phyloP scores from a whole-genome alignment of 2,113 vertebrate genomes.

The Aleadryas rufinucha region DNA sequence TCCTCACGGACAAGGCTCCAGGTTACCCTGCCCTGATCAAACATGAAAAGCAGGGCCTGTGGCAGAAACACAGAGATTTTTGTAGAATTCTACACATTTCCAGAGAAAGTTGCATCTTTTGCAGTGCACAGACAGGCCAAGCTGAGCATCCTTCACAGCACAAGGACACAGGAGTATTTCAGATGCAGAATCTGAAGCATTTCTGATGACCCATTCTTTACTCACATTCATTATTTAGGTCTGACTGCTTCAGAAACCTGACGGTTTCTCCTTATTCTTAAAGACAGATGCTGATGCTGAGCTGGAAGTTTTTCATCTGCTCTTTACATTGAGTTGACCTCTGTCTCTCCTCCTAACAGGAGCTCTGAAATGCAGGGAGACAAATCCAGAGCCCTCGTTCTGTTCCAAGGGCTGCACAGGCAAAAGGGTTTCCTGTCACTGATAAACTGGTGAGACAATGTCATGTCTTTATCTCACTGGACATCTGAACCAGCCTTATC shows the following conservation, averaged over 20 bases:
- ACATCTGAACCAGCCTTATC: background rate
- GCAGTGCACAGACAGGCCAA: background rate
- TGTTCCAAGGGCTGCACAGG: background rate
- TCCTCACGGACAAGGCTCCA: background rate
- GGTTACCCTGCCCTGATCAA: background rate
- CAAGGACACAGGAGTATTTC: background rate
- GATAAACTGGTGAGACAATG: background rate
- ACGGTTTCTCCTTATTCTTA: background rate
- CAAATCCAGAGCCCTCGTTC: background rate
- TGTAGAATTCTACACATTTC: background rate
- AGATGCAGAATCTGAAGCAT: slow-evolving; percentile 26
- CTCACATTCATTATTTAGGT: slow-evolving; percentile 36
- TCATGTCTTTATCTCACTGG: background rate
- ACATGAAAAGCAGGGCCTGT: background rate
- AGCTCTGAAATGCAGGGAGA: background rate
- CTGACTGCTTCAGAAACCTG: background rate
- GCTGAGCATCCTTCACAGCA: background rate
- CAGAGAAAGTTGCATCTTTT: background rate
- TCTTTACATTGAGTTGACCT: background rate
- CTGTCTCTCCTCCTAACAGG: background rate
- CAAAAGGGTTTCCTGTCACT: background rate
- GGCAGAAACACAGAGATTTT: background rate
- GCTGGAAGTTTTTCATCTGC: background rate
- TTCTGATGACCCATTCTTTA: slow-evolving; percentile 32
- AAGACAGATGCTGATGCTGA: background rate